Percentiles rank a stretch among this genome's conserved stretches.
phyloP scores from a whole-genome alignment of 2,888 invertebrate genomes.

The Eilema caniola region DNA sequence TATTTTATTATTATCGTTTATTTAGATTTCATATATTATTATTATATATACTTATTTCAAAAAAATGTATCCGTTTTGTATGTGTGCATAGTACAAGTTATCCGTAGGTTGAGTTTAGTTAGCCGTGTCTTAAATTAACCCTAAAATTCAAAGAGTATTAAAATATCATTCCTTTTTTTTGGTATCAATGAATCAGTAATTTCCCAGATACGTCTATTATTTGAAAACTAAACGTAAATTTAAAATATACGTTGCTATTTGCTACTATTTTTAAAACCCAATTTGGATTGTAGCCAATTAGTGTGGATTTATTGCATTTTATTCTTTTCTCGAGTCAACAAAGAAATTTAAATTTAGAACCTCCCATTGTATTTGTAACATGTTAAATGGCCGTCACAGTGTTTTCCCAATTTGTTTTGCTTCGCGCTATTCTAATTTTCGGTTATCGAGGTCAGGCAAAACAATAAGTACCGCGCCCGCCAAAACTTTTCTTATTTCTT shows the following conservation, averaged over 20 bases:
- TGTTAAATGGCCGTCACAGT: slow-evolving; percentile 35
- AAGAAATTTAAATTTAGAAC: slow-evolving; percentile 25
- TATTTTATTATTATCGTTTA: too few relatives aligned
- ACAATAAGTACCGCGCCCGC: slow-evolving; percentile 58
- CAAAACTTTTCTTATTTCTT: slow-evolving; percentile 72
- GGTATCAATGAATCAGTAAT: not conserved
- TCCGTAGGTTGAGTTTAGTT: too few relatives aligned
- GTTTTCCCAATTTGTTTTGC: slow-evolving; percentile 52
- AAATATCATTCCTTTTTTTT: too few relatives aligned
- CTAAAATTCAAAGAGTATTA: too few relatives aligned
- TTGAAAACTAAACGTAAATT: not conserved
- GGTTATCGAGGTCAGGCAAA: slow-evolving; percentile 66
- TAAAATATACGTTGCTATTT: not conserved
- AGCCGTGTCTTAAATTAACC: too few relatives aligned
- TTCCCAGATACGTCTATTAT: not conserved
- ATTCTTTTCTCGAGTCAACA: slow-evolving; percentile 23
- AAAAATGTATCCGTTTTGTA: too few relatives aligned
- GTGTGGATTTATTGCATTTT: slow-evolving; percentile 18
- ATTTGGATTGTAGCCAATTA: slow-evolving; percentile 23
- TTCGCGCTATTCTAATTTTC: slow-evolving; percentile 55
- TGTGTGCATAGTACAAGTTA: too few relatives aligned
- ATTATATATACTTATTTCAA: too few relatives aligned
- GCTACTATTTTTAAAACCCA: not conserved
- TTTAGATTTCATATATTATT: too few relatives aligned
- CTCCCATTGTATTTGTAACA: slow-evolving; percentile 26